Conservation (phyloP, 1,140 invertebrate genomes). For the Diplogasteroides magnus region DNA sequence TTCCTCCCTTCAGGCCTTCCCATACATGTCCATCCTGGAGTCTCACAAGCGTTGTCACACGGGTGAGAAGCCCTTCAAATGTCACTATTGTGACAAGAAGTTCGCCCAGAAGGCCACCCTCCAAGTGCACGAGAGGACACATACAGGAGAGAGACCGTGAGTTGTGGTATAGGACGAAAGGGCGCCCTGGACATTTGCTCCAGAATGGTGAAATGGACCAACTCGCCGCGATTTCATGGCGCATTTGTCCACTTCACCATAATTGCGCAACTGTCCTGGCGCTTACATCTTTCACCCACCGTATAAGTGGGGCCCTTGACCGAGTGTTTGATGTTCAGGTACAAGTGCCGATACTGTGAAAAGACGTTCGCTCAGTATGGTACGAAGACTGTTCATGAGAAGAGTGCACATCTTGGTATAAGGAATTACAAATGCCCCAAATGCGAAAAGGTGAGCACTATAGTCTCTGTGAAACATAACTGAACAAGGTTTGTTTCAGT, state of each 20-base stretch:
- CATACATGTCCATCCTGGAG: slow-evolving; percentile 56
- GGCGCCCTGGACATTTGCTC: too few species aligned
- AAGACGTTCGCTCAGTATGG: slow-evolving; percentile 56
- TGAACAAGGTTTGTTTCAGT: slow-evolving; percentile 45
- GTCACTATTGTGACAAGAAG: slow-evolving; percentile 61
- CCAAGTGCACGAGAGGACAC: slow-evolving; percentile 74
- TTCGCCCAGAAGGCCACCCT: slow-evolving; percentile 62
- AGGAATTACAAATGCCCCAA: slow-evolving; percentile 27
- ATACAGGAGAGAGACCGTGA: slow-evolving; percentile 77
- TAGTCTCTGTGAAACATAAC: slow-evolving; percentile 45
- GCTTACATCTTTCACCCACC: too few species aligned
- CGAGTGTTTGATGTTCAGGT: slow-evolving; percentile 28
- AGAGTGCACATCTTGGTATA: slow-evolving; percentile 50
- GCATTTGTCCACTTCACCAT: too few species aligned
- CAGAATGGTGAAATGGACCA: too few species aligned
- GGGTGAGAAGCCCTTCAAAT: slow-evolving; percentile 61
- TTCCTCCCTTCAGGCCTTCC: slow-evolving; percentile 44
- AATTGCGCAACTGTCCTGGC: too few species aligned
- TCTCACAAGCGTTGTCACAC: slow-evolving; percentile 57
- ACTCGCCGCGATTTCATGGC: too few species aligned
- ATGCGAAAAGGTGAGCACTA: slow-evolving; percentile 25
- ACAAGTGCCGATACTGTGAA: slow-evolving; percentile 54
- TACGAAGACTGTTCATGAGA: slow-evolving; percentile 55
- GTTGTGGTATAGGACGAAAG: too few species aligned
- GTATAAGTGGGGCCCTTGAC: too few species aligned